Conservation (phyloP, 2,888 invertebrate species). For the Cosmia trapezina region DNA sequence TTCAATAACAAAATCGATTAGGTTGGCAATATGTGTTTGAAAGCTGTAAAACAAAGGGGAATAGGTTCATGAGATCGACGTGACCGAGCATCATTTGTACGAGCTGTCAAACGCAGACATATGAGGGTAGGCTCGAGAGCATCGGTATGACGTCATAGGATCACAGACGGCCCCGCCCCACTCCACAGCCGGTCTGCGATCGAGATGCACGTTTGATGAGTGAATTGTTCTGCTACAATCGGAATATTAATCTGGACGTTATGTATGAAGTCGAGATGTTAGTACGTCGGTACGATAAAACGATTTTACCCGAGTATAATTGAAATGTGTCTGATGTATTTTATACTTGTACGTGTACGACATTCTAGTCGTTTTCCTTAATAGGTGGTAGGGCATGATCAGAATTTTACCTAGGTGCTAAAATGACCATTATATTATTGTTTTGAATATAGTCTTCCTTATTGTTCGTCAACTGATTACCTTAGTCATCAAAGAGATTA, state of each 20-base stretch:
- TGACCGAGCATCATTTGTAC: conserved; percentile 70
- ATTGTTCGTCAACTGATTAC: not conserved
- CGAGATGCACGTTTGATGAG: conserved; percentile 54
- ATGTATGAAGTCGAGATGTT: conserved; percentile 31
- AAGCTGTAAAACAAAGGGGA: conserved; percentile 66
- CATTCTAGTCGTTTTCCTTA: conserved; percentile 7
- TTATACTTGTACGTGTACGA: conserved; percentile 3
- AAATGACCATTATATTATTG: not conserved
- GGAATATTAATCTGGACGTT: conserved; percentile 51
- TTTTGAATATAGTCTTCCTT: not conserved
- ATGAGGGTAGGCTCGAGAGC: conserved; percentile 71
- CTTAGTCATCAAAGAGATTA: conserved; percentile 14
- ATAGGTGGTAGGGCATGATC: conserved; percentile 3
- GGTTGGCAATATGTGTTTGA: conserved; percentile 51
- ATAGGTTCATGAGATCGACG: conserved; percentile 64
- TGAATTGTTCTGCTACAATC: conserved; percentile 51
- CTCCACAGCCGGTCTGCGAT: conserved; percentile 48
- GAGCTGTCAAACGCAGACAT: conserved; percentile 72
- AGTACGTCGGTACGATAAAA: conserved; percentile 33
- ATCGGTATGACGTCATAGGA: conserved; percentile 64
- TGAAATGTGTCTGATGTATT: conserved; percentile 27
- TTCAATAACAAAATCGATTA: conserved; percentile 58
- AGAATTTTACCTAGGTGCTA: conserved; percentile 3
- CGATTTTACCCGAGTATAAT: conserved; percentile 37
- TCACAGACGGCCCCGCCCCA: conserved; percentile 45